Evolutionary conservation across 2,888 invertebrate genomes (phyloP).

Genomic region (Euzophera pinguis): DNA sequence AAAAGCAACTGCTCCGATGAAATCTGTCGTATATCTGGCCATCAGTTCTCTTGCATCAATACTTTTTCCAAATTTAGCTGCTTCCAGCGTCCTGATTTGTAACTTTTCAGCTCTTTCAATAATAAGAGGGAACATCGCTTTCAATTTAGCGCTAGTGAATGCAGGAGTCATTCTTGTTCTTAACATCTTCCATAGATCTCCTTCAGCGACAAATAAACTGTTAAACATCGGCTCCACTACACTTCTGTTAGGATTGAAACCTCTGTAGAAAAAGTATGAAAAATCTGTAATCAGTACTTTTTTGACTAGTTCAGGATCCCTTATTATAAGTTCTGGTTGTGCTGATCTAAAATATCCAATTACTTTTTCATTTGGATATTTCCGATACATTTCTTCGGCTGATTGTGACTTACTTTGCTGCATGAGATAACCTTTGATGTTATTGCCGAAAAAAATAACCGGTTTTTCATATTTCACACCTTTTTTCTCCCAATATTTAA

Average conservation of each 20-base stretch:
- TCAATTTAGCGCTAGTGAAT: slow-evolving; percentile 16
- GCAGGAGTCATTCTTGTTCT: slow-evolving; percentile 17
- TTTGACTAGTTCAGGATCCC: slow-evolving; percentile 13
- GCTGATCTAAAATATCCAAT: slow-evolving; percentile 8
- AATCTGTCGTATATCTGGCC: slow-evolving; percentile 34
- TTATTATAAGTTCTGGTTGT: slow-evolving; percentile 9
- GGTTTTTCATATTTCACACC: slow-evolving; percentile 17
- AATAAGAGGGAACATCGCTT: slow-evolving; percentile 18
- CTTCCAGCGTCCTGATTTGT: slow-evolving; percentile 3
- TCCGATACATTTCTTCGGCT: slow-evolving; percentile 4
- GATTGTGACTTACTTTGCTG: neutral
- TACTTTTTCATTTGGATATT: slow-evolving; percentile 12
- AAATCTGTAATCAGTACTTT: slow-evolving; percentile 14
- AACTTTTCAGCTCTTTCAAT: slow-evolving; percentile 14
- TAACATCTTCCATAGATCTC: slow-evolving; percentile 18
- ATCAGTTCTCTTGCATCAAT: slow-evolving; percentile 30
- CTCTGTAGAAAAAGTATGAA: slow-evolving; percentile 8
- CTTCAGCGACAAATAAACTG: slow-evolving; percentile 15
- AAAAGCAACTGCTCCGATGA: slow-evolving; percentile 37
- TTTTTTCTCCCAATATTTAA: slow-evolving; percentile 13
- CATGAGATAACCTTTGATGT: slow-evolving; percentile 1
- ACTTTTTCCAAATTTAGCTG: slow-evolving; percentile 18
- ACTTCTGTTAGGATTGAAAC: slow-evolving; percentile 5
- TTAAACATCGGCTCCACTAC: slow-evolving; percentile 14
- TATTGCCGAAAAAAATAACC: slow-evolving; percentile 11